Percentiles rank a stretch among this genome's conserved stretches.
These are phyloP conservation scores for Scaptomyza cyrtandrae DNA, from an alignment of 2,888 invertebrate genomes.

Conservation along the genomic window DNA sequence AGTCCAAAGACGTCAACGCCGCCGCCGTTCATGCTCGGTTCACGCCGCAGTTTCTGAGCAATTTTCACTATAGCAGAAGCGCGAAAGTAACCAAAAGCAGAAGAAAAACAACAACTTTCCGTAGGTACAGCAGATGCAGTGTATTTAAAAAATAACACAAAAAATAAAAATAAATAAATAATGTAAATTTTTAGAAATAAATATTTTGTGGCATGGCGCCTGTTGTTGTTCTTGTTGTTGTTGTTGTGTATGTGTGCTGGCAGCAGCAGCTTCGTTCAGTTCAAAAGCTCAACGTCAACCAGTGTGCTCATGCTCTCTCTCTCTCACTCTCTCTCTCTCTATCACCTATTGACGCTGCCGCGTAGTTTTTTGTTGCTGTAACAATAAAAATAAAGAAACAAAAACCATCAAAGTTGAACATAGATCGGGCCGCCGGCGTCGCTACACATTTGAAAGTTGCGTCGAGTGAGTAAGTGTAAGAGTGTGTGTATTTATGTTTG, in stretches of 20 bases:
- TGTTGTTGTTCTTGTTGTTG: constrained; percentile 33
- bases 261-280: constrained; percentile 37
- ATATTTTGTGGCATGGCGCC: constrained; percentile 43
- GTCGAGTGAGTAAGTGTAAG: constrained; percentile 7
- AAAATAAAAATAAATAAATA: background rate
- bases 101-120: background rate
- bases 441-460: constrained; percentile 8
- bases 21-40: constrained; percentile 47
- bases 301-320: constrained; percentile 43
- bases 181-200: constrained; percentile 15
- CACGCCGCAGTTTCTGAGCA: constrained; percentile 40
- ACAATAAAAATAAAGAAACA: constrained; percentile 19
- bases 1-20: constrained; percentile 60
- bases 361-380: constrained; percentile 54
- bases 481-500: constrained; percentile 2
- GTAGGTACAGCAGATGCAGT: constrained; percentile 7
- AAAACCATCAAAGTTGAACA: constrained; percentile 20
- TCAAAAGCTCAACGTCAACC: constrained; percentile 49
- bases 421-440: background rate
- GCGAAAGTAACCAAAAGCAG: constrained; percentile 18
- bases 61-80: constrained; percentile 27
- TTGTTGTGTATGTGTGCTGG: constrained; percentile 53
- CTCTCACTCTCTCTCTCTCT: constrained; percentile 24
- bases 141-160: background rate
- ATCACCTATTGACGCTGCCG: constrained; percentile 23